These are phyloP conservation scores for Emys orbicularis DNA, from an alignment of 2,797 vertebrate species.

Conservation along the genomic window DNA sequence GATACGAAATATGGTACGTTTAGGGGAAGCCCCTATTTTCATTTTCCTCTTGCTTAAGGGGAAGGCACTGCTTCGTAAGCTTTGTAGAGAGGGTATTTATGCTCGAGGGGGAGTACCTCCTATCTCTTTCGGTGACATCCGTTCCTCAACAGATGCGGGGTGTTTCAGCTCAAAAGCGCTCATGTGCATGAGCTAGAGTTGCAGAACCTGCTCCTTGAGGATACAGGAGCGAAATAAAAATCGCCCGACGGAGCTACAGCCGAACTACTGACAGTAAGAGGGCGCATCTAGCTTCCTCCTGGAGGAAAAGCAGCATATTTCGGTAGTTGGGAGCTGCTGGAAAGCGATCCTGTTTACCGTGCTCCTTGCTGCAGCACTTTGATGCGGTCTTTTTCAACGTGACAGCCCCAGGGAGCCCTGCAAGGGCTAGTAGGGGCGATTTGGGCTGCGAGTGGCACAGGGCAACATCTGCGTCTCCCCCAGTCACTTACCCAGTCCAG, in stretches of 20 bases:
- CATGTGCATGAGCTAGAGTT: not conserved
- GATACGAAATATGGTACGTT: no score
- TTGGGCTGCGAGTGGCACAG: no score
- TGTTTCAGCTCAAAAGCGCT: not conserved
- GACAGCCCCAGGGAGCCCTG: no score
- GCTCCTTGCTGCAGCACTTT: no score
- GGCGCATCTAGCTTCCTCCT: not conserved
- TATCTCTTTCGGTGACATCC: not conserved
- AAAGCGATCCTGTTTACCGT: no score
- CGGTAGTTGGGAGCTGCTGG: no score
- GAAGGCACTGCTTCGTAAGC: not conserved
- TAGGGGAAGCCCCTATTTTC: not conserved
- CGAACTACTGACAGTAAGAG: not conserved
- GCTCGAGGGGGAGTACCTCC: not conserved
- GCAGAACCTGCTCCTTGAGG: not conserved
- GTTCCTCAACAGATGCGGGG: not conserved
- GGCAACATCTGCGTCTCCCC: not conserved
- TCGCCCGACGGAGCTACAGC: not conserved
- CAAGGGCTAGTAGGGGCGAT: not conserved
- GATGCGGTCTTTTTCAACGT: not conserved
- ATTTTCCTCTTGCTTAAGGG: not conserved
- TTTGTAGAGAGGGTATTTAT: not conserved
- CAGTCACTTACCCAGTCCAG: no score
- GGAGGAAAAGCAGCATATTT: not conserved
- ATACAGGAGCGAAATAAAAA: not conserved